These are phyloP conservation scores for Tethya wilhelma DNA, from an alignment of 37 sponge, comb jelly and placozoan species.

Conservation along the genomic window DNA sequence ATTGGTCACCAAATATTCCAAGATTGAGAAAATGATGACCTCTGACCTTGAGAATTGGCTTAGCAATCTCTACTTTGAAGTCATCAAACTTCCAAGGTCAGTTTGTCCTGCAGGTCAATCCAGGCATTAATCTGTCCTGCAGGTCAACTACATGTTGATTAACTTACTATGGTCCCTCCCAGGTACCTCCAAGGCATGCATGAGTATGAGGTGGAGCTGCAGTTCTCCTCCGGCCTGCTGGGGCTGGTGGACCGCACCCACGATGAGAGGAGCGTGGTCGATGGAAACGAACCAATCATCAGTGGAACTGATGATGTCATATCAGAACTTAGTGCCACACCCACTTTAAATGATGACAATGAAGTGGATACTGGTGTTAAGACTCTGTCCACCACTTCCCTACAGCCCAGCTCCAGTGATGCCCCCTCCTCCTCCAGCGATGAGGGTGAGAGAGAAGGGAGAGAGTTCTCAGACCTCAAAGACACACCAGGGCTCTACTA, in stretches of 20 bases:
- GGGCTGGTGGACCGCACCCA: slow-evolving; percentile 13
- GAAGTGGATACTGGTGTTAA: neutral
- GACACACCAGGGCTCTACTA: neutral
- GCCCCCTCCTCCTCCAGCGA: neutral
- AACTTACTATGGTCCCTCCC: neutral
- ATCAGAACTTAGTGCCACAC: too few species aligned
- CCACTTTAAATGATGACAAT: too few species aligned
- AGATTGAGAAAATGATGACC: slow-evolving; percentile 6
- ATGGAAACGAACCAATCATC: neutral
- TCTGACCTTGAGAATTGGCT: slow-evolving; percentile 14
- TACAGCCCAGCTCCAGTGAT: neutral
- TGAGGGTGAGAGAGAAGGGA: neutral
- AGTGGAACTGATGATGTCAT: too few species aligned
- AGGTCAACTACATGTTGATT: neutral
- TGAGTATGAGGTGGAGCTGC: slow-evolving; percentile 16
- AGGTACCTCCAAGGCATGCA: slow-evolving; percentile 17
- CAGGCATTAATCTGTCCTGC: neutral
- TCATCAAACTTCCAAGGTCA: slow-evolving; percentile 18
- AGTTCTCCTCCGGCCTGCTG: slow-evolving; percentile 4
- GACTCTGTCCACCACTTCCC: neutral
- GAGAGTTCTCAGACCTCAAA: neutral
- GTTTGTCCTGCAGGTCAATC: neutral
- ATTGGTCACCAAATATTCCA: neutral
- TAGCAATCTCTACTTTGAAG: slow-evolving; percentile 15
- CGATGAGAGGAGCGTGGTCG: neutral